Conservation (phyloP, 2,797 vertebrate genomes). For the Melanotaenia maccullochi region DNA sequence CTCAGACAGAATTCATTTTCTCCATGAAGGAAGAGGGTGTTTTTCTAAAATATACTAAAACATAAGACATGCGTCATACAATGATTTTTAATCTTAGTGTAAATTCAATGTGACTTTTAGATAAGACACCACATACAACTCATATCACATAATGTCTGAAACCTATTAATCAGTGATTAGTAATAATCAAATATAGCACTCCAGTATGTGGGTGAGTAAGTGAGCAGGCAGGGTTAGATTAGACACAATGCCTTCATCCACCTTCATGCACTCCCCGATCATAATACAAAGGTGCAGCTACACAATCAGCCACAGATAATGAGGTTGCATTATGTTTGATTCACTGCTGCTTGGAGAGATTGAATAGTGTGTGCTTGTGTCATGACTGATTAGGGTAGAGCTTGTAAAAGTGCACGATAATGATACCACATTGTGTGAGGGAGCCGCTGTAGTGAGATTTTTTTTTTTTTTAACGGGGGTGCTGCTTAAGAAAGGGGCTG, state of each 20-base stretch:
- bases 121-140: conserved; percentile 11
- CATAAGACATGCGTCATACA: not conserved
- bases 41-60: not conserved
- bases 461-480: conserved; percentile 51
- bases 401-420: conserved; percentile 58
- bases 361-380: conserved; percentile 75
- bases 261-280: conserved; percentile 68
- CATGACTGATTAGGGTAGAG: conserved; percentile 76
- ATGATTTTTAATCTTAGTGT: conserved; percentile 4
- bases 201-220: conserved; percentile 54
- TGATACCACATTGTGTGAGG: conserved; percentile 69
- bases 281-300: conserved; percentile 78
- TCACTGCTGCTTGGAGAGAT: conserved; percentile 73
- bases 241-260: conserved; percentile 55
- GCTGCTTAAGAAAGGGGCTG: conserved; percentile 50
- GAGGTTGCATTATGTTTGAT: conserved; percentile 74
- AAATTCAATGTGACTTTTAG: conserved; percentile 14
- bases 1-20: conserved; percentile 13
- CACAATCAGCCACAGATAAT: conserved; percentile 80
- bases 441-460: conserved; percentile 58
- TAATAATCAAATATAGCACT: conserved; percentile 58
- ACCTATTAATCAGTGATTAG: conserved; percentile 36
- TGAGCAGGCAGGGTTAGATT: conserved; percentile 56
- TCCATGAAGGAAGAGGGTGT: not conserved
- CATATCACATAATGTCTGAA: conserved; percentile 32